Base-by-base conservation (phyloP, 1,140 invertebrate genomes). In the Bicyclus anynana region DNA sequence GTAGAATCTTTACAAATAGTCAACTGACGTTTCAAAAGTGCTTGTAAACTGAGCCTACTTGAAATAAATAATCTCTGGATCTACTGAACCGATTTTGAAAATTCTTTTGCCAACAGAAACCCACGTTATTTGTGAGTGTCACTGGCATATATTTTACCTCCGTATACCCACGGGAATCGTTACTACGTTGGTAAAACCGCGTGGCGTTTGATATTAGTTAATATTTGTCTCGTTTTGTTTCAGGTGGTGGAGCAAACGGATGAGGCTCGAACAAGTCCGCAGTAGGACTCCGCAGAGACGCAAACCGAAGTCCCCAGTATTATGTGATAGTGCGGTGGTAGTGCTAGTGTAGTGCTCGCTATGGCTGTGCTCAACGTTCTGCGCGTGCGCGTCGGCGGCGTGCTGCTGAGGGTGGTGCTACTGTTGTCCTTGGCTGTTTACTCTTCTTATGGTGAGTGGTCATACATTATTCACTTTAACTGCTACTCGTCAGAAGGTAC, bases 361-460 rank as follows among this genome's bases (percentile, higher is more conserved):
- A 80, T 80, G 80, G 74, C 62, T 47, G 72, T 78, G 57, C 75
- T 74, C 59, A 66, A 69, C 60, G 64, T 66, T 67, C 72, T 74
- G 33, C 62, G 62, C 2, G 44, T 69, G 23, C 51, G 55, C 26
- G 48, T 62, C 54, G 73, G 72, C 35, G 69, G 53, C 6, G 27
- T 71, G 52, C 40, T 76, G 54, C 52, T 65, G 33, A 62, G 63
- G 9, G 65, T 73, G 56, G 44, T 70, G 51, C 38, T 85, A 59
- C 66, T 85, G 50, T 69, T 85, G n/a, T 61, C 68, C n/a, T 29
- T 80, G 4, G 71, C 80, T 16, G 82, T 85, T 5, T 85, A 82
- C 64, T 83, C 82, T 9, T 80, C 82, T 51, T 77, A 85, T 56
- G 82, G 82, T 85, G 21, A 79, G 79, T 73, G n/a, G 33, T n/a